These are phyloP conservation scores for Rhea americana DNA, from an alignment of 2,113 vertebrate genomes.

Conservation along the genomic window DNA sequence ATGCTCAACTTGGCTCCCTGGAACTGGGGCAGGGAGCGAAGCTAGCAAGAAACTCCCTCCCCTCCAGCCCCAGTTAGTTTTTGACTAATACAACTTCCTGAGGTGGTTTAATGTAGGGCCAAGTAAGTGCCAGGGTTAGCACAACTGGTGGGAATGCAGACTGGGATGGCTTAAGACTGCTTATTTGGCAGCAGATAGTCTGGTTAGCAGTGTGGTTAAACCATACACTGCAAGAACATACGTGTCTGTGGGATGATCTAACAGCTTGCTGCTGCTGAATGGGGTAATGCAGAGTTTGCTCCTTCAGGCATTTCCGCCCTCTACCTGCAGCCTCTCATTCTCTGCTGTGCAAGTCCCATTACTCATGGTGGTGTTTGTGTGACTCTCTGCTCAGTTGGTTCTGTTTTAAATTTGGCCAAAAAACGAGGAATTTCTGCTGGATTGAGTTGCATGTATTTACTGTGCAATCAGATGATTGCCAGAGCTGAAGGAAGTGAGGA, in stretches of 20 bases:
- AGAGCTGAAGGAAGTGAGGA: not conserved
- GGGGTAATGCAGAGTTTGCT: not conserved
- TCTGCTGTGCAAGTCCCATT: not conserved
- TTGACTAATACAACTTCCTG: not conserved
- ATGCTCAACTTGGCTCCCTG: not conserved
- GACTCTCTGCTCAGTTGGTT: not conserved
- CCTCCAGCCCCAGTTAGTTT: not conserved
- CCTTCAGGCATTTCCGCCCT: not conserved
- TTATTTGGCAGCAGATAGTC: not conserved
- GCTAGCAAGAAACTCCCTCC: not conserved
- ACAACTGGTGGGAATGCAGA: not conserved
- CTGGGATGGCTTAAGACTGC: not conserved
- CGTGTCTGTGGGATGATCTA: not conserved
- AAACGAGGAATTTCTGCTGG: not conserved
- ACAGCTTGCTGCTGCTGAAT: not conserved
- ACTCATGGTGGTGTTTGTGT: not conserved
- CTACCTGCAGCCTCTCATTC: not conserved
- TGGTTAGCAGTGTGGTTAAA: not conserved
- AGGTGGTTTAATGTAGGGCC: not conserved
- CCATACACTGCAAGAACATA: rapidly evolving
- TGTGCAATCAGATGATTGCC: not conserved
- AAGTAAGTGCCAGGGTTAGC: not conserved
- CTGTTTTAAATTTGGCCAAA: not conserved
- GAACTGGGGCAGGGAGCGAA: not conserved
- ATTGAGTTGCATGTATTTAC: not conserved